Evolutionary conservation across 1,140 invertebrate genomes (phyloP), one percentile per base, ranked within the genome.

Genomic region (Ostrea edulis): DNA sequence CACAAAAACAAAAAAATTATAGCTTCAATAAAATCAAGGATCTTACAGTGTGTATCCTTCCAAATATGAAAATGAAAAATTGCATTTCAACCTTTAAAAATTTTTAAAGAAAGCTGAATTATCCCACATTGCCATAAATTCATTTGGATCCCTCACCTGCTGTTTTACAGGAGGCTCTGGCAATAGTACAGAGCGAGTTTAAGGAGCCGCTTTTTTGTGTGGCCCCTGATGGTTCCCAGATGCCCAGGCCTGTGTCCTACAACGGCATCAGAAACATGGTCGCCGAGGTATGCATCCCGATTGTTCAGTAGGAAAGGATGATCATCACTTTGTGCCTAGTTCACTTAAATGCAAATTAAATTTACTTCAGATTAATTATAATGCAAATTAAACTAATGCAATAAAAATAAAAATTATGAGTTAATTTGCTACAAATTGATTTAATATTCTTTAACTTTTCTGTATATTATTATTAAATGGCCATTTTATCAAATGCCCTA

Each of bases 241-340:
- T 90, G 29, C 85, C 92, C 8, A 90, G 94, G 68, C 91, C 89
- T 44, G 93, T 93, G 12, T 95, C 94, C n/a, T 95, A 93, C 93
- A 93, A 92, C 53, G 93, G 93, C 65, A 92, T 94, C 12, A 86
- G 94, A 83, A 94, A 90, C 89, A 93, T 95, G 87, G 82, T 95
- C 20, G 91, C 94, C 68, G 94, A 95, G 93, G 93, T 94, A 62
- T 84, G 89, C 62, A 11, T 81, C n/a, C n/a, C 53, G 8, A 17
- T 53, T 82, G 0, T 53, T 2, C 8, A 14, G 3, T 65, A 35
- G 14, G 85, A 17, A 5, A 20, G 35, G 35, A 82, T 82, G 12
- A 44, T 44, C 14, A 44, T 81, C 1, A 44, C 5, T 44, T 44
- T 44, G 35, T 44, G 35, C 35, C 1, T 44, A 5, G 1, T 44